phyloP scores from a whole-genome alignment of 1,140 invertebrate species.

The Nasonia vitripennis region DNA sequence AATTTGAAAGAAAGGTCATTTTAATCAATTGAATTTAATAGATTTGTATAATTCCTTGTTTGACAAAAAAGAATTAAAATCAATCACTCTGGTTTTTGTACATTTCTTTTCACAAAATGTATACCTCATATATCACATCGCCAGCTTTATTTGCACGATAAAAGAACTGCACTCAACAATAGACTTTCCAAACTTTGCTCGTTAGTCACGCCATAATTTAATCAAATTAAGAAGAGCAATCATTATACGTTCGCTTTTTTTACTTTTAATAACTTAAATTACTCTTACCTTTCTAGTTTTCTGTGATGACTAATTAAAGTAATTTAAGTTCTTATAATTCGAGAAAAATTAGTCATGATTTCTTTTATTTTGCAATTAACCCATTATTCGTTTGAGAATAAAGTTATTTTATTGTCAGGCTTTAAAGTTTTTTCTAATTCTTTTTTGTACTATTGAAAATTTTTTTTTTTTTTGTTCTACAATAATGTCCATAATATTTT shows the following conservation, averaged over 20 bases:
- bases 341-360: neutral
- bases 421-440: neutral
- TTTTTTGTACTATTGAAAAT: neutral
- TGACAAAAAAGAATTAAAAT: slow-evolving; percentile 17
- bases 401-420: slow-evolving; percentile 5
- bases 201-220: neutral
- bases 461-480: slow-evolving; percentile 24
- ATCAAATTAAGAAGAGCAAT: neutral
- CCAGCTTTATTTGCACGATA: slow-evolving; percentile 45
- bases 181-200: slow-evolving; percentile 13
- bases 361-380: slow-evolving; percentile 41
- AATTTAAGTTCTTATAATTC: neutral
- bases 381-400: slow-evolving; percentile 4
- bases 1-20: neutral
- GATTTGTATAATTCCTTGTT: neutral
- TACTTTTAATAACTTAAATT: neutral
- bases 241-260: neutral
- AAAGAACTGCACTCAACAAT: slow-evolving; percentile 29
- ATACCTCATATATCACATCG: neutral
- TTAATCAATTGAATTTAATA: slow-evolving; percentile 4
- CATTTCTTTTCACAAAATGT: slow-evolving; percentile 25
- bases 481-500: slow-evolving; percentile 8
- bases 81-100: slow-evolving; percentile 20
- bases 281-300: neutral
- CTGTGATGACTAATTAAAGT: neutral